Base-by-base conservation (phyloP, 1,140 invertebrate species). In the Macrosteles quadrilineatus region DNA sequence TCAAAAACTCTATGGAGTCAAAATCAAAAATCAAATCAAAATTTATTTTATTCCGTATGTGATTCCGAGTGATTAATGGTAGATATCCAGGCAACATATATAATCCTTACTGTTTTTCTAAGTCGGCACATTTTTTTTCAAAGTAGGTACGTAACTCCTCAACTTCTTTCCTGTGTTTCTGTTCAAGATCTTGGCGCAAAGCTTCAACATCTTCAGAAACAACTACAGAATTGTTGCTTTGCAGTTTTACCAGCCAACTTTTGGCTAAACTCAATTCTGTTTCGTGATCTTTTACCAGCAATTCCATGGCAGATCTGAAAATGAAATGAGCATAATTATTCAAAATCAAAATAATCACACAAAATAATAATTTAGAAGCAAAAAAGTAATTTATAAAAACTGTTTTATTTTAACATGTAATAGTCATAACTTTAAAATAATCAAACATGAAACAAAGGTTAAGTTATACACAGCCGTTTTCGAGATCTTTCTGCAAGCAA, bases 101-200 rank as follows among this genome's bases (percentile, higher is more conserved):
- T n/a, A n/a, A 36, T 36, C 78, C 81, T 82, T 78, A 91, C 83
- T 91, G 87, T 75, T 90, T 90, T 77, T 91, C 88, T 79, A 92
- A 84, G 73, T 91, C 88, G 0, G 86, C 83, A 76, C 90, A 92
- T 77, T 91, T 91, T 76, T 88, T 83, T 71, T 92, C 90, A 75
- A 91, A 93, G 75, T 91, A 93, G 1, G 85, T 90, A 53, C 90
- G 83, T 23, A 92, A 75, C 72, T 92, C 88, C 76, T 91, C 90
- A 86, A 92, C 88, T 77, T 93, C 88, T 67, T 87, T 87, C 17
- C 85, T 80, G 77, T 92, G 89, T 71, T 87, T 87, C 11, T 75
- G 76, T 67, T 87, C 85, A 11, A 90, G 76, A 66, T 88, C 85
- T 6, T 80, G 75, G 71, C 81, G 82, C 12, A 88, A 6, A 80